These are phyloP conservation scores for Elysia crispata DNA, from an alignment of 2,888 invertebrate genomes.

Conservation along the genomic window DNA sequence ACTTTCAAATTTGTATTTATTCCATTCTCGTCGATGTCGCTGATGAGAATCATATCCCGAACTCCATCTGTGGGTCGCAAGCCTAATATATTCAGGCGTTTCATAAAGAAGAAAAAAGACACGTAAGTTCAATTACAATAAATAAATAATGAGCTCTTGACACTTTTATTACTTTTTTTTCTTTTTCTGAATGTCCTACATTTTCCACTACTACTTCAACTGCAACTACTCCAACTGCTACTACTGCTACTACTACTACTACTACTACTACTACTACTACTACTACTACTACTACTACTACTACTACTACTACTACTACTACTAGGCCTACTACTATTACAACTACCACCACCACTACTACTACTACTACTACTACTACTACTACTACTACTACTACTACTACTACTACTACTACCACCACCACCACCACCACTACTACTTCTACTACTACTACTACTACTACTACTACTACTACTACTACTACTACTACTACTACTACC, in stretches of 20 bases:
- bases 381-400: constrained; percentile 19
- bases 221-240: not conserved
- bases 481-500: not conserved
- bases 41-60: constrained; percentile 71
- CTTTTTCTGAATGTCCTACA: not conserved
- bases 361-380: constrained; percentile 2
- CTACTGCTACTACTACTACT: constrained; percentile 1
- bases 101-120: no score
- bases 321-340: not conserved
- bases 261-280: not conserved
- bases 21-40: constrained; percentile 72
- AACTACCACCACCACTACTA: not conserved
- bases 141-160: no score
- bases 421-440: not conserved
- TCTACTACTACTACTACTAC: no score
- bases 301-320: not conserved
- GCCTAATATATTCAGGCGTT: constrained; percentile 54
- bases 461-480: not conserved
- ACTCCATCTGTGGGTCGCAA: constrained; percentile 70
- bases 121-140: no score
- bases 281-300: not conserved
- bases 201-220: not conserved
- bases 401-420: constrained; percentile 13
- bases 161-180: no score
- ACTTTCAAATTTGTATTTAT: constrained; percentile 69